Conservation (phyloP, 2,797 vertebrate genomes). For the Helicolenus hilgendorfi region DNA sequence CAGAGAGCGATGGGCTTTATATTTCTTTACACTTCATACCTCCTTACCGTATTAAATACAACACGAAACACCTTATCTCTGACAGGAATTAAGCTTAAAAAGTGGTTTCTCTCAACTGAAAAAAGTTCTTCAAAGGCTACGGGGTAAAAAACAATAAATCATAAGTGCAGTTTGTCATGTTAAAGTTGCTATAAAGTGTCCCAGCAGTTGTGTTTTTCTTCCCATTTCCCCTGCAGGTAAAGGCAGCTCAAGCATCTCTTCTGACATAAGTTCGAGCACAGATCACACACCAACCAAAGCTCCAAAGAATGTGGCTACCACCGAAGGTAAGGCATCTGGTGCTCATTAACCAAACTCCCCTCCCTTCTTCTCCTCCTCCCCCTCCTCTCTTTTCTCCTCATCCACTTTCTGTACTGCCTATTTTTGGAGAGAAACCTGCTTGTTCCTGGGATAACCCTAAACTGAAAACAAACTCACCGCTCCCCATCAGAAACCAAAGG, state of each 20-base stretch:
- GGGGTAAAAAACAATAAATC: not conserved
- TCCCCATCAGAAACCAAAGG: conserved; percentile 80
- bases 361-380: conserved; percentile 44
- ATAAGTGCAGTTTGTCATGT: conserved; percentile 3
- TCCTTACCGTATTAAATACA: conserved; percentile 22
- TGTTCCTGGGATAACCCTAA: conserved; percentile 86
- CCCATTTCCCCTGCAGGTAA: conserved; percentile 91
- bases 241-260: conserved; percentile 99
- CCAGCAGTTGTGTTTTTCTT: conserved; percentile 36
- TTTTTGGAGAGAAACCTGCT: conserved; percentile 86
- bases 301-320: conserved; percentile 97
- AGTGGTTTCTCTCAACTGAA: not conserved
- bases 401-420: conserved; percentile 74
- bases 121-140: not conserved
- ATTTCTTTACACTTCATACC: conserved; percentile 44
- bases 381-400: conserved; percentile 25
- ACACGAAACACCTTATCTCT: conserved; percentile 39
- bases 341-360: conserved; percentile 87
- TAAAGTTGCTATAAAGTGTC: not conserved
- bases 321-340: conserved; percentile 96
- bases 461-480: conserved; percentile 88
- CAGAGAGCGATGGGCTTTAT: conserved; percentile 47
- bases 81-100: not conserved
- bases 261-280: conserved; percentile 99
- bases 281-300: conserved; percentile 98